Percentiles rank a stretch among this genome's conserved stretches.
Evolutionary conservation across 2,797 vertebrate species (phyloP).

Genomic region (Enteromius afrohamiltoni): DNA sequence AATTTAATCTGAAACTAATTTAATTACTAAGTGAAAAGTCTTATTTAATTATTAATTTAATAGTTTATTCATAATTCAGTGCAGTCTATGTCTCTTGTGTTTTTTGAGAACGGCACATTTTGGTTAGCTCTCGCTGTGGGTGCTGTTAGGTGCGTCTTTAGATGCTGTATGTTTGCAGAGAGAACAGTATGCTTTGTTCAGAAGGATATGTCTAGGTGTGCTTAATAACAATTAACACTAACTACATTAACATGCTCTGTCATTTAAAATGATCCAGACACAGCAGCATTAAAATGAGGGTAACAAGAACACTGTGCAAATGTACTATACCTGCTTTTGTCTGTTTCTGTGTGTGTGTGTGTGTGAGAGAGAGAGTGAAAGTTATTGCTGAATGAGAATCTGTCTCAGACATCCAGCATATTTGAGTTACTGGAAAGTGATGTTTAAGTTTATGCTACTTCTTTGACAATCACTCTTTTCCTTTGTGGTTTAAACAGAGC

Average conservation of each 20-base stretch:
- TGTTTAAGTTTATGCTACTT: conserved; percentile 40
- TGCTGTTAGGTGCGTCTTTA: background rate
- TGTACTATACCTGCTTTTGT: background rate
- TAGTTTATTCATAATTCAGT: background rate
- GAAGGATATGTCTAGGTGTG: background rate
- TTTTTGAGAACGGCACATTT: background rate
- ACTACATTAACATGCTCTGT: background rate
- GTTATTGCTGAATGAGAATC: no score
- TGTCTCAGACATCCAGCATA: background rate
- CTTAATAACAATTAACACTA: background rate
- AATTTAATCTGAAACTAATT: background rate
- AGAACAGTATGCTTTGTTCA: background rate
- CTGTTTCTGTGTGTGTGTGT: background rate
- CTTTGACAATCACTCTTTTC: conserved; percentile 31
- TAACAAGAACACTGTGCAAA: background rate
- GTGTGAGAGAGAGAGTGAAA: no score
- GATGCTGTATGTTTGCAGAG: background rate
- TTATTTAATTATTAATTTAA: background rate
- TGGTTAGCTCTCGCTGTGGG: background rate
- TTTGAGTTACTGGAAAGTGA: conserved; percentile 24
- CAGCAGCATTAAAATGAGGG: background rate
- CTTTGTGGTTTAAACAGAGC: conserved; percentile 36
- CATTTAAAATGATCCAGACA: background rate
- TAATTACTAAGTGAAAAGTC: background rate
- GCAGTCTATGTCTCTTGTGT: background rate